A percentile compares a stretch with the other conserved stretches of the same genome.
Evolutionary conservation across 2,797 vertebrate species (phyloP).

Genomic region (Chloroceryle inda): DNA sequence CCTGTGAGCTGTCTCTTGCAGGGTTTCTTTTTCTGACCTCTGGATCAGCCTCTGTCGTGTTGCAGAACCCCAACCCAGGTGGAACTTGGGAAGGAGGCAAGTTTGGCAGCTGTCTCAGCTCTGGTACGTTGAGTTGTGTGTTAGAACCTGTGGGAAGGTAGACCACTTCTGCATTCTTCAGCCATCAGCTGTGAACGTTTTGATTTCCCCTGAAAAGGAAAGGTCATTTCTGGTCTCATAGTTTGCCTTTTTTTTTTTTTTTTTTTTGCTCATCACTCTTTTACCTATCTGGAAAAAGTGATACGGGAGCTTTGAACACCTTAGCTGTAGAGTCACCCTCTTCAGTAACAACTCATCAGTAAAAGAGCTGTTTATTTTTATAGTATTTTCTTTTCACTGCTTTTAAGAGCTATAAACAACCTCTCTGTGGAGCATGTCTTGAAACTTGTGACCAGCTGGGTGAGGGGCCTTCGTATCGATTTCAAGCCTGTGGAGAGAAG

Average conservation of each 20-base stretch:
- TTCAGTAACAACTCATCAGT: not conserved
- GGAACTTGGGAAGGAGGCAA: not conserved
- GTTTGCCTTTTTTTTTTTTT: not conserved
- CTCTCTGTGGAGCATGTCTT: not conserved
- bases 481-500: constrained; percentile 54
- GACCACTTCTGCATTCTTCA: not conserved
- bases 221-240: not conserved
- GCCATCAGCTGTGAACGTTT: not conserved
- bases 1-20: constrained; percentile 2
- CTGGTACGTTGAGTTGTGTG: not conserved
- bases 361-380: not conserved
- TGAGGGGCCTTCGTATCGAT: constrained; percentile 38
- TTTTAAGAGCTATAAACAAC: constrained; percentile 54
- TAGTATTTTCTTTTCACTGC: constrained; percentile 19
- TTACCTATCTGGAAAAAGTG: not conserved
- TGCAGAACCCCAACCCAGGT: not conserved
- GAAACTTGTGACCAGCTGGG: constrained; percentile 34
- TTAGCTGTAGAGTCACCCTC: not conserved
- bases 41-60: not conserved
- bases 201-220: not conserved
- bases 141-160: not conserved
- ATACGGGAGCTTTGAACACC: not conserved
- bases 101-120: not conserved
- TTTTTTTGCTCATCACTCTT: not conserved
- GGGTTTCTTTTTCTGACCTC: constrained; percentile 31